These are phyloP conservation scores for Acanthosepion lycidas DNA, from an alignment of 2,888 invertebrate species.

Conservation along the genomic window DNA sequence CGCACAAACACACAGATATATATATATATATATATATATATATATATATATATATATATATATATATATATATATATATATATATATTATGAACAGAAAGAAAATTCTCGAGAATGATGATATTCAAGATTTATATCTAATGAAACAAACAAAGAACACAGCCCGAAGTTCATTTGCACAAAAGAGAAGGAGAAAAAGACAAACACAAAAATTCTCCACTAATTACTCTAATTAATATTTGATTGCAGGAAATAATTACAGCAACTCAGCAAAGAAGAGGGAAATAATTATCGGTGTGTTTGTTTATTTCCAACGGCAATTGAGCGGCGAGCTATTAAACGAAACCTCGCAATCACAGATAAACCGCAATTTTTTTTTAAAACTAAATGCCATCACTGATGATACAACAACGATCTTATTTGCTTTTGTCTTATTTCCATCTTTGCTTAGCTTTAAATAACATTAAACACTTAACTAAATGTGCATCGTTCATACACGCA, in stretches of 20 bases:
- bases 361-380: neutral
- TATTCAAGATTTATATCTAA: neutral
- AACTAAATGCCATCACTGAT: neutral
- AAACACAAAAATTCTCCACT: neutral
- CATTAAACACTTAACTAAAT: neutral
- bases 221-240: constrained; percentile 13
- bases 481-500: neutral
- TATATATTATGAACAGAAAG: neutral
- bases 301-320: neutral
- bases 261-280: neutral
- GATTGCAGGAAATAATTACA: constrained; percentile 33
- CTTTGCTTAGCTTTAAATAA: neutral
- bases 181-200: neutral
- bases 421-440: neutral
- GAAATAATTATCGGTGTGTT: neutral
- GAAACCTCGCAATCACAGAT: constrained; percentile 1
- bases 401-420: neutral
- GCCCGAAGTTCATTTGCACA: neutral
- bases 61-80: neutral
- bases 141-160: neutral
- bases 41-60: too few relatives aligned
- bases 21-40: too few relatives aligned
- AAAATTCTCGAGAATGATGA: neutral
- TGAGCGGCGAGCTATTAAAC: neutral
- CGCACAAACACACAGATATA: too few relatives aligned